Conservation (phyloP, 2,888 invertebrate genomes). For the Hypsopygia costalis region DNA sequence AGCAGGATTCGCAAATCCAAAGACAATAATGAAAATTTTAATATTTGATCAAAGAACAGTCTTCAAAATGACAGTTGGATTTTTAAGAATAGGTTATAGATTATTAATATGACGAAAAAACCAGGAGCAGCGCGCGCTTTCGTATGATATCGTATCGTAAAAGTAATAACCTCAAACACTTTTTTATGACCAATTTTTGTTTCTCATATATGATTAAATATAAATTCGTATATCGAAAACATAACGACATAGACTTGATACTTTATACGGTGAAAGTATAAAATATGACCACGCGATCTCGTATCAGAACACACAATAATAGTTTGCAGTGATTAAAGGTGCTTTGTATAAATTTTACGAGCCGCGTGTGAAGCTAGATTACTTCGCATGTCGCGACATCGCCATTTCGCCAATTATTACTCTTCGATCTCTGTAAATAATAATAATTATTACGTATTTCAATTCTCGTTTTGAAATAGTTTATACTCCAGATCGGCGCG, state of each 20-base stretch:
- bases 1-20: too few species aligned
- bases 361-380: neutral
- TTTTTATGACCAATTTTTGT: neutral
- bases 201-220: neutral
- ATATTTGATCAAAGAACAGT: too few species aligned
- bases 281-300: conserved; percentile 9
- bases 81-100: too few species aligned
- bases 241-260: neutral
- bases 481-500: too few species aligned
- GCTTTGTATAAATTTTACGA: neutral
- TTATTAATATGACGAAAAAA: too few species aligned
- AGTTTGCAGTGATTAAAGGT: conserved; percentile 7
- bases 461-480: neutral
- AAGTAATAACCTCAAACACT: too few species aligned
- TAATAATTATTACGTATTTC: neutral
- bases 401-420: conserved; percentile 6
- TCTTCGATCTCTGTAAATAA: conserved; percentile 4
- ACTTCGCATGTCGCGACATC: conserved; percentile 7
- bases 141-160: too few species aligned
- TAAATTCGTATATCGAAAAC: neutral
- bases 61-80: too few species aligned
- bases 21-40: too few species aligned
- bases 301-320: conserved; percentile 9
- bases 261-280: neutral
- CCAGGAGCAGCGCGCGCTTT: too few species aligned